Percentiles rank a stretch among this genome's conserved stretches.
phyloP scores from a whole-genome alignment of 2,113 vertebrate genomes.

The Donacobius atricapilla region DNA sequence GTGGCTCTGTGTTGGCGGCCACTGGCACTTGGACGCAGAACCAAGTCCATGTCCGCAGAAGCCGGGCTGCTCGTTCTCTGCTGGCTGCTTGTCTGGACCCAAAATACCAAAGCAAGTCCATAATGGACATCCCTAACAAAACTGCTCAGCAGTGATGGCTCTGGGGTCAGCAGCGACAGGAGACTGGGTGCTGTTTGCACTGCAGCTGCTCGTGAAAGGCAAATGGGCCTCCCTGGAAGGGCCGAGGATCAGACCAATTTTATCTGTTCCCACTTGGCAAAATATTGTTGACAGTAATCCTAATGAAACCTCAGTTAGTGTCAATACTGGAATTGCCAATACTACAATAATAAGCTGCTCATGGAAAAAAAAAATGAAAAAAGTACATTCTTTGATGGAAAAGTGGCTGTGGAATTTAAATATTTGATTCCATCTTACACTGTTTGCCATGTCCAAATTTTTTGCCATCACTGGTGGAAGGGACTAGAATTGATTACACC shows the following conservation, averaged over 20 bases:
- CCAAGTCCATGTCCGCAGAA: rapidly evolving
- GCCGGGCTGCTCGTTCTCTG: background rate
- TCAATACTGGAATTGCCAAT: background rate
- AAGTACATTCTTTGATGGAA: background rate
- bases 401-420: background rate
- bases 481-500: background rate
- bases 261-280: background rate
- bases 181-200: rapidly evolving
- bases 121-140: rapidly evolving
- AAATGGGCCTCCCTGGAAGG: background rate
- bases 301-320: background rate
- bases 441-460: background rate
- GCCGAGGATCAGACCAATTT: background rate
- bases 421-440: rapidly evolving
- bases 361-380: background rate
- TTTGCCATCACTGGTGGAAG: background rate
- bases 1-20: background rate
- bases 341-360: background rate
- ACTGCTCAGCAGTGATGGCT: no score
- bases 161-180: rapidly evolving
- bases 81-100: background rate
- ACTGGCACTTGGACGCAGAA: rapidly evolving
- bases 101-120: rapidly evolving
- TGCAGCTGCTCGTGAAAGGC: no score
- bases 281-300: background rate